Evolutionary conservation across 2,888 invertebrate species (phyloP).

Genomic region (Pyrochroa serraticornis): DNA sequence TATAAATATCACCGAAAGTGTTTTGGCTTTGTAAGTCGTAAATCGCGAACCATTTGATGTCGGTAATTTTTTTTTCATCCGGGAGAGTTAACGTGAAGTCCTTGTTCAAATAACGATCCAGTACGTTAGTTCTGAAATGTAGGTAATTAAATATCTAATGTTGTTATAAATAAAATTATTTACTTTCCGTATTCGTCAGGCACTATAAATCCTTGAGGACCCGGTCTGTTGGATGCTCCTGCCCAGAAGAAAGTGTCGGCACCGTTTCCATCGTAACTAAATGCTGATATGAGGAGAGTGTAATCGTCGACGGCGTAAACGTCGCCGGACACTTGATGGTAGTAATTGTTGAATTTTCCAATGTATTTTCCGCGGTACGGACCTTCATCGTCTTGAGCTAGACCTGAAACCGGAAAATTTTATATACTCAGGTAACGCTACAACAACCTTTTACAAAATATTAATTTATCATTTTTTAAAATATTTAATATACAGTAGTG

Average conservation of each 20-base stretch:
- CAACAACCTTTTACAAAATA: neutral
- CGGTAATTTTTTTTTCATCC: conserved; percentile 83
- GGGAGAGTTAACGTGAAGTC: conserved; percentile 83
- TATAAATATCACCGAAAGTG: conserved; percentile 86
- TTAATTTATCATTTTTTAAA: no score
- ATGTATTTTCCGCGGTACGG: conserved; percentile 81
- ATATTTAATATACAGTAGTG: no score
- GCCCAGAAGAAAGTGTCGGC: conserved; percentile 94
- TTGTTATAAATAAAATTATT: conserved; percentile 45
- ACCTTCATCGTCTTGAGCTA: conserved; percentile 68
- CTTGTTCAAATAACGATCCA: conserved; percentile 84
- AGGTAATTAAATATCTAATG: neutral
- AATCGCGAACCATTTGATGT: conserved; percentile 87
- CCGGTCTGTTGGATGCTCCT: conserved; percentile 84
- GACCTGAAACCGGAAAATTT: conserved; percentile 2
- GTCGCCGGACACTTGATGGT: conserved; percentile 89
- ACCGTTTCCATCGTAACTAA: conserved; percentile 90
- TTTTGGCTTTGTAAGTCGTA: conserved; percentile 88
- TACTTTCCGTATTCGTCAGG: conserved; percentile 87
- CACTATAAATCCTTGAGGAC: conserved; percentile 90
- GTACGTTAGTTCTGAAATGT: conserved; percentile 76
- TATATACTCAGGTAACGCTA: neutral
- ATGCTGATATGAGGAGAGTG: conserved; percentile 78
- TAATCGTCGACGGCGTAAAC: conserved; percentile 88
- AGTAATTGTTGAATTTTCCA: conserved; percentile 87